Base-by-base conservation (phyloP, 1,140 invertebrate species). In the Drosophila funebris region DNA sequence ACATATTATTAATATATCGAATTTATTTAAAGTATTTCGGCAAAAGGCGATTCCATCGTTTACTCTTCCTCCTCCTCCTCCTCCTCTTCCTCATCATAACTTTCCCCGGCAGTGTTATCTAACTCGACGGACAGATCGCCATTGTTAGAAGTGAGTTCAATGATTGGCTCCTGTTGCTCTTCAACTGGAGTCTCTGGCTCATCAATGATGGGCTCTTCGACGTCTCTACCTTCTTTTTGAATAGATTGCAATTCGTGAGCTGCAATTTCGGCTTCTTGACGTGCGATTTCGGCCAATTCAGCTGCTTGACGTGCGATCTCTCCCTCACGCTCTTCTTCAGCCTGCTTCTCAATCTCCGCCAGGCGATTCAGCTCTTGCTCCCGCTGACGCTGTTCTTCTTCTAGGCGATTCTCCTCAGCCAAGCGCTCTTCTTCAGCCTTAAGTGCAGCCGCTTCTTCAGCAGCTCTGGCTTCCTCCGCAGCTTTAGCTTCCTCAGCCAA, bases 281-380 rank as follows among this genome's bases (percentile, higher is more conserved):
- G 92, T 16, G 93, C 94, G 5, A 94, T 91, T 84, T 94, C 94
- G 61, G 94, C 94, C 31, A 94, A 84, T 75, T 94, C 93, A 36
- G 93, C 93, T 39, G 92, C 92, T 76, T 94, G 94, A 72, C 93
- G 91, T 46, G 93, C 94, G 41, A 94, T 88, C 62, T 94, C 94
- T 3, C 92, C 93, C 84, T 94, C 94, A 4, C 93, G 93, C 85
- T 94, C 94, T 91, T 94, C 93, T 83, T 92, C 93, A 6, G 94
- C 93, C 43, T 94, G 93, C 31, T 82, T 91, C 61, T 91, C 90
- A 11, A 91, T 82, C 91, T 95, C 94, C 5, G 93, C 94, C 79
- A 95, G 89, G 79, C 92, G 91, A 3, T 90, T 92, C 11, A 94
- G 79, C 80, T 94, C 93, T 63, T 94, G 93, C 71, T 94, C 93